Evolutionary conservation across 2,888 invertebrate species (phyloP).

Genomic region (Acleris laterana): DNA sequence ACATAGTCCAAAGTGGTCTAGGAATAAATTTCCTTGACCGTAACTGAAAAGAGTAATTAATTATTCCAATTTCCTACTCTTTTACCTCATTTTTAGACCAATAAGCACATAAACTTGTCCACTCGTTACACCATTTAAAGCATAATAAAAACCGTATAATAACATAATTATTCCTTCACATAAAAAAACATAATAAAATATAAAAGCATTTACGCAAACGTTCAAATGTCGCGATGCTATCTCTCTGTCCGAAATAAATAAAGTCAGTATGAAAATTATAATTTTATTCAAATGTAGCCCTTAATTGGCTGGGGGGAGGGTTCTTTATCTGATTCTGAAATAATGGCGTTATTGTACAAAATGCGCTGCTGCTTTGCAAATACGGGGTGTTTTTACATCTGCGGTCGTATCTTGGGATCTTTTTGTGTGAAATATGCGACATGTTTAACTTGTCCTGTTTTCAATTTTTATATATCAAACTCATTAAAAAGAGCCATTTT

Average conservation of each 20-base stretch:
- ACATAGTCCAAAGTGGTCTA: too few relatives aligned
- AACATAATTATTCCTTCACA: slow-evolving; percentile 29
- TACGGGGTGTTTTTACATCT: slow-evolving; percentile 19
- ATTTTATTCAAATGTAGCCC: slow-evolving; percentile 54
- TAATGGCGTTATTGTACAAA: slow-evolving; percentile 43
- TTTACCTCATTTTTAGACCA: background rate
- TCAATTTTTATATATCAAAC: too few relatives aligned
- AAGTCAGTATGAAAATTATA: slow-evolving; percentile 57
- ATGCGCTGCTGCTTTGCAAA: slow-evolving; percentile 22
- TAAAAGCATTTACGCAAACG: slow-evolving; percentile 34
- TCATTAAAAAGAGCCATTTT: too few relatives aligned
- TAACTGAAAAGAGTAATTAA: background rate
- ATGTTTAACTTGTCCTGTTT: too few relatives aligned
- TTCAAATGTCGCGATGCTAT: slow-evolving; percentile 46
- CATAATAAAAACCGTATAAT: slow-evolving; percentile 28
- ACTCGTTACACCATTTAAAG: slow-evolving; percentile 14
- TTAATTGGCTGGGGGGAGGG: slow-evolving; percentile 55
- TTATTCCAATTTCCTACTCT: background rate
- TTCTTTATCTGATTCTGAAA: slow-evolving; percentile 51
- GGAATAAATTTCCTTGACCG: too few relatives aligned
- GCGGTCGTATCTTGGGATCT: slow-evolving; percentile 1
- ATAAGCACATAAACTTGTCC: background rate
- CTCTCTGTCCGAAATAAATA: slow-evolving; percentile 51
- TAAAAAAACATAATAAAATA: slow-evolving; percentile 33
- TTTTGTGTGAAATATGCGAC: too few relatives aligned